These are phyloP conservation scores for Coranthus polyacanthus DNA, from an alignment of 2,797 vertebrate genomes.

Conservation along the genomic window DNA sequence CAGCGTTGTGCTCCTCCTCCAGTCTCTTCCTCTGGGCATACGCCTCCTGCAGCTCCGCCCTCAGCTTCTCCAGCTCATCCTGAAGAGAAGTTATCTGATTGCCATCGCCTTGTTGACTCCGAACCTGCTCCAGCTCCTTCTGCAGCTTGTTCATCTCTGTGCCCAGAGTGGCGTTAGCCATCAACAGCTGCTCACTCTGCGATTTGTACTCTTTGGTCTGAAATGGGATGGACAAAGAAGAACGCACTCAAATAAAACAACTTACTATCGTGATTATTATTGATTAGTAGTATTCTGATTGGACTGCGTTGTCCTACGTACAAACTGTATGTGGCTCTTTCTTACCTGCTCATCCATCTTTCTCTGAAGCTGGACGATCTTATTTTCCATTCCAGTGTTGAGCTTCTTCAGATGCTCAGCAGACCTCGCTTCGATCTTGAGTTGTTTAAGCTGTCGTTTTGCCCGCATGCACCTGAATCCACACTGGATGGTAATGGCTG, in stretches of 20 bases:
- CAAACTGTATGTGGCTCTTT: too few species aligned
- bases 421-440: slow-evolving; percentile 92
- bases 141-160: slow-evolving; percentile 89
- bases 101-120: slow-evolving; percentile 63
- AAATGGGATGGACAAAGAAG: neutral
- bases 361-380: slow-evolving; percentile 95
- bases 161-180: slow-evolving; percentile 63
- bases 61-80: slow-evolving; percentile 87
- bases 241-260: neutral
- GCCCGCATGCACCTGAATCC: slow-evolving; percentile 87
- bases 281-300: neutral
- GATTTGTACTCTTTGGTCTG: slow-evolving; percentile 89
- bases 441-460: slow-evolving; percentile 85
- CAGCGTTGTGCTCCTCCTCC: slow-evolving; percentile 85
- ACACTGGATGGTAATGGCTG: slow-evolving; percentile 91
- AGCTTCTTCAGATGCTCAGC: slow-evolving; percentile 92
- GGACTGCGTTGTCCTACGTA: neutral
- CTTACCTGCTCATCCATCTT: slow-evolving; percentile 97
- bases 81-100: slow-evolving; percentile 84
- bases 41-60: slow-evolving; percentile 85
- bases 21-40: slow-evolving; percentile 77
- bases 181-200: slow-evolving; percentile 87
- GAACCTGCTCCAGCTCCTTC: slow-evolving; percentile 86
- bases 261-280: too few species aligned
- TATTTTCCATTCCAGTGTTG: slow-evolving; percentile 98